Evolutionary conservation across 2,888 invertebrate genomes (phyloP), one percentile per base, ranked within the genome.

Genomic region (Drosophila demipolita): DNA sequence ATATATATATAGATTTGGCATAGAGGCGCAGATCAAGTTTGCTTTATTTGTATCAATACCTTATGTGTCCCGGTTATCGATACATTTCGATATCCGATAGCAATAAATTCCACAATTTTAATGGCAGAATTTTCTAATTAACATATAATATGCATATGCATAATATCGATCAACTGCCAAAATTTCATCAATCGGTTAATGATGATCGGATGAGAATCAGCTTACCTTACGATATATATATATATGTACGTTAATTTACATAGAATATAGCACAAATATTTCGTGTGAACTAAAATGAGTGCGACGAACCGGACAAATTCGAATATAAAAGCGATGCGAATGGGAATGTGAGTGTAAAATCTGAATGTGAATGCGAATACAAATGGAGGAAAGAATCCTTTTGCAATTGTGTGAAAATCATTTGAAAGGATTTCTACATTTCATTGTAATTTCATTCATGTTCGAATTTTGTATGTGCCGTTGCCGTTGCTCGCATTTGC

Each of bases 381-480:
- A 33, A 38, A 36, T 17, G 17, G 54, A 1, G 36, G 29, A 48
- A 9, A 33, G 73, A 66, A 55, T 61, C 61, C 57, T 62, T 73
- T 62, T 45, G 62, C 67, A 71, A 72, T 63, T 75, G 80, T 79
- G 66, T 38, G 26, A 38, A 42, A 58, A 64, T 49, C 53, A 71
- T 84, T 75, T 79, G 55, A 78, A 82, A 79, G 75, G 59, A 66
- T 66, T 82, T 79, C 84, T 64, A 66, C 82, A 81, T 84, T 79
- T 71, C 64, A 81, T 81, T 81, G 68, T 75, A 71, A 75, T 71
- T 82, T 50, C 68, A 71, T 75, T 78, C 66, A 65, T 78, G 36
- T 26, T 64, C 54, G 62, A 79, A 42, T 53, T 73, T 66, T 80
- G 61, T 66, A 83, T 83, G 81, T 78, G 69, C 63, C 29, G 1